A percentile compares a stretch with the other conserved stretches of the same genome.
These are phyloP conservation scores for Rhopalosiphum maidis DNA, from an alignment of 1,140 invertebrate genomes.

Conservation along the genomic window DNA sequence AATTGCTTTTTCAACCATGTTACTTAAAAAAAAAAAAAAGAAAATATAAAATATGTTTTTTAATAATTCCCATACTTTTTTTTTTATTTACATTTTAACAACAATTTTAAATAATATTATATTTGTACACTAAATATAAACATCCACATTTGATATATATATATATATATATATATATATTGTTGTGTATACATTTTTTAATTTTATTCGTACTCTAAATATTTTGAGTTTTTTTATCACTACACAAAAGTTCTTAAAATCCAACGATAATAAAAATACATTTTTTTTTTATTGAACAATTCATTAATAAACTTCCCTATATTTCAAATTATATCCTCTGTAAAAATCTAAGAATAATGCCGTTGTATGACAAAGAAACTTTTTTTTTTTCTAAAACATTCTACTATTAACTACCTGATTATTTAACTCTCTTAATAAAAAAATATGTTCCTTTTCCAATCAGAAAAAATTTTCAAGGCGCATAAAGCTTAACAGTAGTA, in stretches of 20 bases:
- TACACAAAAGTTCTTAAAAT: too few species aligned
- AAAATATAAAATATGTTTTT: background rate
- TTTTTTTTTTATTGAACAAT: too few species aligned
- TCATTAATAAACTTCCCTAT: too few species aligned
- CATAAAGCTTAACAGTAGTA: background rate
- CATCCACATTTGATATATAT: background rate
- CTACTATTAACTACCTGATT: background rate
- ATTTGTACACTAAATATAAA: background rate
- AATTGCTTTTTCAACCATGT: background rate
- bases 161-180: background rate
- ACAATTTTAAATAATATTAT: background rate
- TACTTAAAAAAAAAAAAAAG: background rate
- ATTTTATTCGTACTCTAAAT: background rate
- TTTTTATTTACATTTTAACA: constrained; percentile 6
- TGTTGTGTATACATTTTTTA: too few species aligned
- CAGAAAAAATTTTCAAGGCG: background rate
- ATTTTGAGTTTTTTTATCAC: background rate
- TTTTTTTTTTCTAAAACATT: background rate
- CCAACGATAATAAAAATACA: too few species aligned
- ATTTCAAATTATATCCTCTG: background rate
- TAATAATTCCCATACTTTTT: background rate
- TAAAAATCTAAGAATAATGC: background rate
- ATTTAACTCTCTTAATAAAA: background rate
- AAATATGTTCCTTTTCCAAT: background rate
- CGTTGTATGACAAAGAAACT: background rate